Percentiles rank a stretch among this genome's conserved stretches.
Evolutionary conservation across 2,113 vertebrate genomes (phyloP).

Genomic region (Casuarius casuarius): DNA sequence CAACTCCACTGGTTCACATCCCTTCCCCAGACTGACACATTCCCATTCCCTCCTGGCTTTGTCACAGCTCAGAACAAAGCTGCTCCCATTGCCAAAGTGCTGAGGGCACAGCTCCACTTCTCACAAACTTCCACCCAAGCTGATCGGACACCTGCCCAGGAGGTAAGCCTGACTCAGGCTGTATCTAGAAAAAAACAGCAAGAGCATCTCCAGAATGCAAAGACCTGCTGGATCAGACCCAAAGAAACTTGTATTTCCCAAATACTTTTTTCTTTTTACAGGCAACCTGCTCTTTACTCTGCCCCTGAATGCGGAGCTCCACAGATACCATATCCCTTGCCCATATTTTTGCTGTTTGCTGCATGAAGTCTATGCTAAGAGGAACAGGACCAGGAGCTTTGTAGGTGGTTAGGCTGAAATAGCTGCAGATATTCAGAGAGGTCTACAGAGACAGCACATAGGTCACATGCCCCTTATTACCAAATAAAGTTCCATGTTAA

Average conservation of each 20-base stretch:
- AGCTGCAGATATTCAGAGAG: neutral
- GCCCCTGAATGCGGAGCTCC: neutral
- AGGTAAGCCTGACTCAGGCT: neutral
- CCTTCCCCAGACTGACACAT: neutral
- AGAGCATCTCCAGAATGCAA: neutral
- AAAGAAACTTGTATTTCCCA: neutral
- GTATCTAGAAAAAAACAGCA: neutral
- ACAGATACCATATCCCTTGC: neutral
- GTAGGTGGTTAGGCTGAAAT: neutral
- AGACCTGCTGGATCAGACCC: neutral
- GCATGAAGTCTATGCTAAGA: neutral
- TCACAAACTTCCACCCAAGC: neutral
- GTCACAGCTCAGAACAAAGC: neutral
- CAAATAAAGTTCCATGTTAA: neutral
- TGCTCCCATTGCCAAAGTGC: neutral
- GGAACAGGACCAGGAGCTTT: neutral
- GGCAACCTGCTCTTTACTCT: neutral
- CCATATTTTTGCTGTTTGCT: neutral
- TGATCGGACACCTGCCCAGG: neutral
- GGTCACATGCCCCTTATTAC: neutral
- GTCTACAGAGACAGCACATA: neutral
- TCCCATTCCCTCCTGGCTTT: neutral
- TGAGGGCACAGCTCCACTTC: neutral
- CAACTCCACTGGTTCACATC: neutral
- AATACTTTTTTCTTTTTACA: neutral